Evolutionary conservation across 2,888 invertebrate species (phyloP), one percentile per base, ranked within the genome.

Genomic region (Clistopyga incitator): DNA sequence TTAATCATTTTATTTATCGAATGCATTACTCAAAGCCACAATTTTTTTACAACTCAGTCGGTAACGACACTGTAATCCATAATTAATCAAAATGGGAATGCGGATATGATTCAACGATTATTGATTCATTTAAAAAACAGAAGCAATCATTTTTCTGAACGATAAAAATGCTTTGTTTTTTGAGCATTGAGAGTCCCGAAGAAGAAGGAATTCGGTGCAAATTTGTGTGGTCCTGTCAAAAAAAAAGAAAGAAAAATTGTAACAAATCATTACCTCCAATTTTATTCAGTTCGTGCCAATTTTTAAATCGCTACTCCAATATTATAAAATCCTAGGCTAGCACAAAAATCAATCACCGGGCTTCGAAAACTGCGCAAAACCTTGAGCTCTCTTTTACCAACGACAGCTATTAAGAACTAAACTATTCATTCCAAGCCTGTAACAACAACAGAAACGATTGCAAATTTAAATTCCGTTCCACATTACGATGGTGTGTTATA

Each of bases 311-410:
- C n/a, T n/a, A 50, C 50, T n/a, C 50, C n/a, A n/a, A n/a, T 50
- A n/a, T 6, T 3, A 50, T 0, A n/a, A 18, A 50, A 18, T 18
- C 47, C 50, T 50, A 50, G n/a, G n/a, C 18, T 18, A 15, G 50
- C 50, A n/a, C n/a, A 50, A 50, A 50, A 6, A 23, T 18, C 23
- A 23, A 54, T 54, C 23, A 54, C 23, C 23, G n/a, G n/a, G 59
- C 25, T 29, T 29, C 15, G 15, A 3, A 59, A 25, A 29, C 11
- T 15, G 11, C 25, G 20, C 25, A 25, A 11, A 11, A 50, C n/a
- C 15, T 15, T 29, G 25, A 59, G 59, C 29, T 29, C 59, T 59
- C 29, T 29, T 13, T 59, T 59, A 59, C 59, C 59, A 29, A 59
- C 59, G 59, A 29, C 23, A 11, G 10, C 18, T 8, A 20, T 15